These are phyloP conservation scores for Cynopterus sphinx DNA, from an alignment of 2,797 vertebrate species.

Conservation along the genomic window DNA sequence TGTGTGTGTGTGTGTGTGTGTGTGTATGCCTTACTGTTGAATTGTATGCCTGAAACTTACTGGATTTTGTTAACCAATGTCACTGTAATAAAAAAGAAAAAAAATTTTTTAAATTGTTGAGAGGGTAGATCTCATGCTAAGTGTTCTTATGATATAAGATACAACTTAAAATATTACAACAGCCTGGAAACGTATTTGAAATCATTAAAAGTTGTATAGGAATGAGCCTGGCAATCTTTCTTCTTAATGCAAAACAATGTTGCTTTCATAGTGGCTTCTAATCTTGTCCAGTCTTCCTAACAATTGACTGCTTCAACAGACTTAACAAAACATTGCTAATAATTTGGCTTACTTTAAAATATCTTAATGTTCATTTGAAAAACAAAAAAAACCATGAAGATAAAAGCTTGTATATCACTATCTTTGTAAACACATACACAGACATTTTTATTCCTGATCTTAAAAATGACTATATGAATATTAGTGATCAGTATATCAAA, in stretches of 20 bases:
- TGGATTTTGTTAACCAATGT: too few relatives aligned
- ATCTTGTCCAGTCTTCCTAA: background rate
- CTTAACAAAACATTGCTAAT: background rate
- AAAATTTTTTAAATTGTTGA: too few relatives aligned
- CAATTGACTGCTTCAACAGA: background rate
- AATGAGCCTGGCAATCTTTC: background rate
- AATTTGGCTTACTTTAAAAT: background rate
- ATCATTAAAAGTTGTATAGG: background rate
- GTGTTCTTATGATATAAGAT: background rate
- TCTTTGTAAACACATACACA: background rate
- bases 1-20: too few relatives aligned
- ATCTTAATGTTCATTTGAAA: background rate
- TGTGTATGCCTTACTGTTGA: too few relatives aligned
- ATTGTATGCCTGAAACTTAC: too few relatives aligned
- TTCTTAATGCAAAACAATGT: background rate
- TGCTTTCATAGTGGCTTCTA: background rate
- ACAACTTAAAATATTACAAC: background rate
- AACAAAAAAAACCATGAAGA: background rate
- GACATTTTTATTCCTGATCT: background rate
- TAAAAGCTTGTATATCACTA: background rate
- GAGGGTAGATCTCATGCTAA: too few relatives aligned
- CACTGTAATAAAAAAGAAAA: too few relatives aligned
- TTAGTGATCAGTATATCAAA: background rate
- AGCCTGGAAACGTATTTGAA: background rate
- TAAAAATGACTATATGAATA: background rate